Evolutionary conservation across 2,888 invertebrate species (phyloP), one percentile per base, ranked within the genome.

Genomic region (Dryadula phaetusa): DNA sequence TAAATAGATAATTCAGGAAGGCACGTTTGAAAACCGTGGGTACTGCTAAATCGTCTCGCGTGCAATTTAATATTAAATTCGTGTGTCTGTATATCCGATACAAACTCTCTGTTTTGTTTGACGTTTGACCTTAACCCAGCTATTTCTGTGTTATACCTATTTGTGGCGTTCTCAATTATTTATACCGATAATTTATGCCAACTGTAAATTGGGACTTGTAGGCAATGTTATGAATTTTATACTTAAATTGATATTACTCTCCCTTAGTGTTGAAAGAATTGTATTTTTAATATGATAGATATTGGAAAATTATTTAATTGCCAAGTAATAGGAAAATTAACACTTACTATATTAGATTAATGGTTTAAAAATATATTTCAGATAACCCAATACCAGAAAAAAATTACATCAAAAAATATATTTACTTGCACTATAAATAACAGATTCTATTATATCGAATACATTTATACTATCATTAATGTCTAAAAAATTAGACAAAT

Each of bases 101-200:
- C 62, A 20, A 66, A 53, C 37, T 62, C 40, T 28, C 28, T 49
- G 52, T 65, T 64, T 70, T 56, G 67, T 40, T 65, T 56, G 70
- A 67, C 69, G 40, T 67, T 70, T 68, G 69, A 67, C 69, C 64
- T 69, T 71, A 46, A 65, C 65, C 65, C 60, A 58, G 65, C 52
- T 63, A 56, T 70, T 70, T 69, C 28, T 62, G 49, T 56, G 61
- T 56, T 34, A 47, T 52, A 62, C 28, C 40, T 44, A 66, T 66
- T 66, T 69, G 64, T 64, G 66, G 52, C 44, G 60, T 49, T 44
- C 40, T 32, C 42, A 61, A 63, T 68, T 62, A 60, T 65, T 52
- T 60, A 53, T 60, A 52, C 28, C 32, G 49, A 58, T 58, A 58
- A 58, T n/a, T 16, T 54, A 40, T 34, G 10, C 32, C 18, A 54